Evolutionary conservation across 2,888 invertebrate species (phyloP).

Genomic region (Drosophila nr. fundita): DNA sequence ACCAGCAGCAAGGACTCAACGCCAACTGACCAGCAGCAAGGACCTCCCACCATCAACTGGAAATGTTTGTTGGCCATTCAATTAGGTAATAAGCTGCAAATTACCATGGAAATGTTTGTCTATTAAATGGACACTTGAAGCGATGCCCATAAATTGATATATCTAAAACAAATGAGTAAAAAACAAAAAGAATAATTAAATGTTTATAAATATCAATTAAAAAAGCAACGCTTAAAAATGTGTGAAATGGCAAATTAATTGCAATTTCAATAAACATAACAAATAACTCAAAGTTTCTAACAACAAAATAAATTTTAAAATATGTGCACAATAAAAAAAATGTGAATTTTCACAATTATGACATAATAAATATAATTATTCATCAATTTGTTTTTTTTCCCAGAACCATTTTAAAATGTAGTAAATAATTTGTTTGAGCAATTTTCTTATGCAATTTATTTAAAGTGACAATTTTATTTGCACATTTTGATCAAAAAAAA

Average conservation of each 20-base stretch:
- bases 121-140: background rate
- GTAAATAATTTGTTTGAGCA: background rate
- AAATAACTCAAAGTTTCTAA: no score
- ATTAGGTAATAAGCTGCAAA: constrained; percentile 1
- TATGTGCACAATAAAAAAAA: background rate
- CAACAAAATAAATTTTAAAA: background rate
- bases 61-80: background rate
- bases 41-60: background rate
- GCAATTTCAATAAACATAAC: background rate
- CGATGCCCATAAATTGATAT: background rate
- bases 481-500: constrained; percentile 62
- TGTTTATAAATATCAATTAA: no score
- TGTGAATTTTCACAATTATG: background rate
- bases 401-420: background rate
- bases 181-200: no score
- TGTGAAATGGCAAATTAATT: background rate
- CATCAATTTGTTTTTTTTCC: background rate
- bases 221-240: no score
- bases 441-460: constrained; percentile 54
- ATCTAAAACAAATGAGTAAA: background rate
- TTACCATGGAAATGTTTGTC: background rate
- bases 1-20: no score
- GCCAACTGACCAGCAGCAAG: no score
- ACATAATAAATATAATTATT: background rate
- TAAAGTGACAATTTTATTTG: constrained; percentile 35